Evolutionary conservation across 2,888 invertebrate genomes (phyloP).

Genomic region (Drosophila dives): DNA sequence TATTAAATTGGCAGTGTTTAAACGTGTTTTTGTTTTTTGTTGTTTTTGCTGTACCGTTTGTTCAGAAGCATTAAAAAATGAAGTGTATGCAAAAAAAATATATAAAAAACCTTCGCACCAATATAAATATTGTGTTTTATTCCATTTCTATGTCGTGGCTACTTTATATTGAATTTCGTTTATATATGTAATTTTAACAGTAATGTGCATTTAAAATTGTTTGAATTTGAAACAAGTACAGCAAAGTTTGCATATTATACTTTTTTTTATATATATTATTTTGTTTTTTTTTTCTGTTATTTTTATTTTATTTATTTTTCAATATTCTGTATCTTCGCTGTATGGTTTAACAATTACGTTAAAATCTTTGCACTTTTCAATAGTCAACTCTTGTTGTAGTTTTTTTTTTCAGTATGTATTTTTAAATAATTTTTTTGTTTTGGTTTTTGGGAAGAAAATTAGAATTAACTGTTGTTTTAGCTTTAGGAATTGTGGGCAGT

Average conservation of each 20-base stretch:
- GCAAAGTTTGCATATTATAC: slow-evolving; percentile 53
- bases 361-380: slow-evolving; percentile 79
- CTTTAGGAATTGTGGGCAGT: slow-evolving; percentile 42
- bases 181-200: slow-evolving; percentile 46
- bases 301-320: slow-evolving; percentile 26
- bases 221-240: slow-evolving; percentile 75
- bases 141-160: slow-evolving; percentile 11
- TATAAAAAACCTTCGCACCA: slow-evolving; percentile 7
- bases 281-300: slow-evolving; percentile 19
- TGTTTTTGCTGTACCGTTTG: slow-evolving; percentile 46
- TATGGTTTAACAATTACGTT: slow-evolving; percentile 80
- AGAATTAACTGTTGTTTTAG: slow-evolving; percentile 6
- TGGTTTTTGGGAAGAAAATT: slow-evolving; percentile 12
- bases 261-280: slow-evolving; percentile 32
- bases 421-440: slow-evolving; percentile 6
- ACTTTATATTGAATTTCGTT: slow-evolving; percentile 24
- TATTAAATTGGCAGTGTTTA: slow-evolving; percentile 53
- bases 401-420: slow-evolving; percentile 24
- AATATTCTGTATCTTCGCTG: slow-evolving; percentile 67
- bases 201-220: slow-evolving; percentile 70
- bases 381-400: slow-evolving; percentile 70
- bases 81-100: slow-evolving; percentile 37
- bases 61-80: slow-evolving; percentile 36
- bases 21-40: slow-evolving; percentile 2
- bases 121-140: slow-evolving; percentile 17